Evolutionary conservation across 1,140 invertebrate species (phyloP).

Genomic region (Lucilia sericata): DNA sequence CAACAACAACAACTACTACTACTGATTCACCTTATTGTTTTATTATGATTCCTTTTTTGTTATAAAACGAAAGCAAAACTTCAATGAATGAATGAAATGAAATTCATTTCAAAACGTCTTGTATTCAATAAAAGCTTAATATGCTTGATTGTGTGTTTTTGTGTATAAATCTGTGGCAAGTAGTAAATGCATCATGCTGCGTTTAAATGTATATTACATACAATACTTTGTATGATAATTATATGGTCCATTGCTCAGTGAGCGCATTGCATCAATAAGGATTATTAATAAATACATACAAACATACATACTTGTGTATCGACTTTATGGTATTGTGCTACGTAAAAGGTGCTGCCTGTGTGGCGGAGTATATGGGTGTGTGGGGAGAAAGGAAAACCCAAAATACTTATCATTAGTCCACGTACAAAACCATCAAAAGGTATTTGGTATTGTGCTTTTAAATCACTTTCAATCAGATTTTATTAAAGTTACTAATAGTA

Average conservation of each 20-base stretch:
- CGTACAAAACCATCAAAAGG: too few species aligned
- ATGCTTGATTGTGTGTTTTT: too few species aligned
- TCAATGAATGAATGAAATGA: neutral
- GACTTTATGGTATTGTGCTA: neutral
- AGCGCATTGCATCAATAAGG: conserved; percentile 35
- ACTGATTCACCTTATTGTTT: conserved; percentile 2
- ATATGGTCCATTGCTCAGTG: conserved; percentile 26
- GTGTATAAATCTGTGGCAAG: too few species aligned
- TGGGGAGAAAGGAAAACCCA: too few species aligned
- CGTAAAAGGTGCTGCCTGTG: too few species aligned
- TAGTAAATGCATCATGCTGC: conserved; percentile 24
- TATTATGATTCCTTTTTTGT: conserved; percentile 11
- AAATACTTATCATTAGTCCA: too few species aligned
- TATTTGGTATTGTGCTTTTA: too few species aligned
- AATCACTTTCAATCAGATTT: too few species aligned
- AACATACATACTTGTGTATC: neutral
- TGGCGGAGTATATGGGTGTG: too few species aligned
- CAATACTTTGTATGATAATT: conserved; percentile 36
- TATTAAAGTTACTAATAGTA: too few species aligned
- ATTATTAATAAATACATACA: conserved; percentile 28
- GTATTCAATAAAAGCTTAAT: too few species aligned
- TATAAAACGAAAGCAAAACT: neutral
- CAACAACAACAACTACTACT: too few species aligned
- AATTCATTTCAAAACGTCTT: neutral
- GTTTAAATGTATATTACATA: neutral